phyloP scores from a whole-genome alignment of 2,113 vertebrate species.

The Cynocephalus volans region DNA sequence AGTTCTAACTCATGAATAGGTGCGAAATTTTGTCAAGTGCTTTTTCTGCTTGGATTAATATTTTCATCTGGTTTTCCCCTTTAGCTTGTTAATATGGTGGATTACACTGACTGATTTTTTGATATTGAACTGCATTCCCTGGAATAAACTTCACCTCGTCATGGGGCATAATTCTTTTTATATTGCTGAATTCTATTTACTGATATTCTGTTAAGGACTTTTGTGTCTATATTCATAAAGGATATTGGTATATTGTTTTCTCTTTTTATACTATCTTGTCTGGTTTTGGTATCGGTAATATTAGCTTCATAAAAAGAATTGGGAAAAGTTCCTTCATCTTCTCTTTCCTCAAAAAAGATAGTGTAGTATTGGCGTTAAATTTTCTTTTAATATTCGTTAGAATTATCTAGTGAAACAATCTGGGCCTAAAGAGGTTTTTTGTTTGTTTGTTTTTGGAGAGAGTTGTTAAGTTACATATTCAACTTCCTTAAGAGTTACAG shows the following conservation, averaged over 20 bases:
- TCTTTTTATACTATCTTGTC: neutral
- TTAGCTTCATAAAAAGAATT: neutral
- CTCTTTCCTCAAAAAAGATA: neutral
- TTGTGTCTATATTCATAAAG: neutral
- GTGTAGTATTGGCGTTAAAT: neutral
- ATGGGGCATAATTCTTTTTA: neutral
- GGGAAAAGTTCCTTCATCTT: neutral
- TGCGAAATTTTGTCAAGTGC: neutral
- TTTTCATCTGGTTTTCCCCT: neutral
- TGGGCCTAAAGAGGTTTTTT: neutral
- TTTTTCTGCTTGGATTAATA: neutral
- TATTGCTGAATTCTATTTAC: neutral
- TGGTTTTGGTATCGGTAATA: neutral
- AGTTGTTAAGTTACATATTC: slow-evolving; percentile 34
- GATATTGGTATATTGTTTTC: neutral
- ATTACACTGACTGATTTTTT: neutral
- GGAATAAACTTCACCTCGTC: neutral
- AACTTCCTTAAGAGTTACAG: neutral
- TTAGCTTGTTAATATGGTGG: neutral
- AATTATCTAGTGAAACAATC: neutral
- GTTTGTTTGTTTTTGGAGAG: neutral
- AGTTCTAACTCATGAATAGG: neutral
- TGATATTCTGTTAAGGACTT: neutral
- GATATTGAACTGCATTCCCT: neutral
- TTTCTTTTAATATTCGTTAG: neutral